phyloP scores from a whole-genome alignment of 1,140 invertebrate species.

The Drosophila pectinifera region DNA sequence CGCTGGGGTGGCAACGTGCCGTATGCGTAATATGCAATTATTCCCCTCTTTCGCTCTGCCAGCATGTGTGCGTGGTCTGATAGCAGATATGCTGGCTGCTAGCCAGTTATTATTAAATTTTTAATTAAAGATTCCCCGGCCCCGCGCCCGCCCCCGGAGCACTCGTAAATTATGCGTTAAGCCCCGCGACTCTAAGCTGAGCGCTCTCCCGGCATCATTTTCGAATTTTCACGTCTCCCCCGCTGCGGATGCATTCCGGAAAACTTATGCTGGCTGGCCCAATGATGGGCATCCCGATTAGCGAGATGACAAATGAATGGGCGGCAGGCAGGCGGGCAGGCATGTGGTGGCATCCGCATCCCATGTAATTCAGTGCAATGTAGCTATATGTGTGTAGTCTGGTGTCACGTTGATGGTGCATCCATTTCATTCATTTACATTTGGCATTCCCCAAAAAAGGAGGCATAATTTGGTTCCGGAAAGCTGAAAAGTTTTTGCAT shows the following conservation, averaged over 20 bases:
- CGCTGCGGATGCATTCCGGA: not conserved
- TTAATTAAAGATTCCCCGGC: conserved; percentile 72
- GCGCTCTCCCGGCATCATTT: conserved; percentile 9
- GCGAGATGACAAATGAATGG: conserved; percentile 29
- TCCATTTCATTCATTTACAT: too few relatives aligned
- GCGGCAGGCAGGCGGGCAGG: not conserved
- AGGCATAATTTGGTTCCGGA: not conserved
- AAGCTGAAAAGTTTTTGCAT: conserved; percentile 1
- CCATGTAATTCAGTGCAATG: not conserved
- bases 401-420: conserved; percentile 3
- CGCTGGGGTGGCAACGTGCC: conserved; percentile 20
- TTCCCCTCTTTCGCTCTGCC: not conserved
- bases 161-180: conserved; percentile 60
- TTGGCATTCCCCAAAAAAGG: not conserved
- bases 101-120: conserved; percentile 56
- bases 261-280: conserved; percentile 22
- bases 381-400: not conserved
- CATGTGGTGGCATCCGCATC: not conserved
- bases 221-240: conserved; percentile 12
- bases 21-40: conserved; percentile 73
- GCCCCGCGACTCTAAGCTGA: conserved; percentile 19
- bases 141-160: not conserved
- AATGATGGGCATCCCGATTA: conserved; percentile 6
- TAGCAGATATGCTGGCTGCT: conserved; percentile 20
- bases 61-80: not conserved